Evolutionary conservation across 2,797 vertebrate genomes (phyloP), one percentile per base, ranked within the genome.

Genomic region (Acropternis orthonyx): DNA sequence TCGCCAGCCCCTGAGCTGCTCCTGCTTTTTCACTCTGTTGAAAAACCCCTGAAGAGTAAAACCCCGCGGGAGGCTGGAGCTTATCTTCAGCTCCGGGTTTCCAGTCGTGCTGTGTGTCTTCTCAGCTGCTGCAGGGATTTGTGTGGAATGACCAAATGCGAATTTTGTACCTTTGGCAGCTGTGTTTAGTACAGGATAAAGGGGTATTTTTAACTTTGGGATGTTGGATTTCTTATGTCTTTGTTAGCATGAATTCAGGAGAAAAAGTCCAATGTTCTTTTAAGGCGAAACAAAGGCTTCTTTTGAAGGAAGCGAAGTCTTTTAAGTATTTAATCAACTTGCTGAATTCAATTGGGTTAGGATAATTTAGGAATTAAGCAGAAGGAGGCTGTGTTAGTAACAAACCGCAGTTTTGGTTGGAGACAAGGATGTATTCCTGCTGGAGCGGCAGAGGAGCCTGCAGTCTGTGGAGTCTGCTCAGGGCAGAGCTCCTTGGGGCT

Each of bases 81-180:
- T 97, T 97, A 97, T 97, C 97, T 97, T 93, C 94, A 94, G 89
- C 91, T 80, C 77, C 4, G 24, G 32, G 39, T 85, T 91, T 90
- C 75, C 80, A 94, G 95, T 86, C 46, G 11, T 77, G 89, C 69
- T 85, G 81, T 97, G 89, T 97, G 98, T 98, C 98, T 97, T 98
- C 97, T 99, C 98, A 99, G 98, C 98, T 99, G 98, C 98, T 98
- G 97, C 88, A 39, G 68, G 93, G 98, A 98, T 98, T 98, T 98
- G 98, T 96, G 94, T 58, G 75, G 97, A 96, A 98, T 98, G 98
- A 97, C 97, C 98, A 97, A 98, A 97, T 95, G 97, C 19, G 94
- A 96, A 98, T 98, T 98, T 97, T 93, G 75, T 96, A 97, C 96
- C 94, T 96, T 98, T 96, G 97, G 98, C 98, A 99, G 98, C 98